Evolutionary conservation across 1,140 invertebrate genomes (phyloP).

Genomic region (Tetramorium parvispinum): DNA sequence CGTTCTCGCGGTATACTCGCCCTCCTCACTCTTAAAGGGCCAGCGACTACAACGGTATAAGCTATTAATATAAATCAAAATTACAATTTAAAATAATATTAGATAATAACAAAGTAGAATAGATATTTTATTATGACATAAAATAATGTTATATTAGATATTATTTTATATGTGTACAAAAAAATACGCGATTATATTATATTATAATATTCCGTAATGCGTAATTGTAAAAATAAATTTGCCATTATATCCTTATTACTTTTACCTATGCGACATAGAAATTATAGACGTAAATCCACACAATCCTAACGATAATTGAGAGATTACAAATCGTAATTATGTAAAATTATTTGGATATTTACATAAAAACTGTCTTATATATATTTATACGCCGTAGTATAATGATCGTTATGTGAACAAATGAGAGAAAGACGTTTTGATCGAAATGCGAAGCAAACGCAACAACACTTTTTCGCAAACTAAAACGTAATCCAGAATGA

Average conservation of each 20-base stretch:
- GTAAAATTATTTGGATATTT: not conserved
- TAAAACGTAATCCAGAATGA: constrained; percentile 33
- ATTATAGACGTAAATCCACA: not conserved
- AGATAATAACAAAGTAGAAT: not conserved
- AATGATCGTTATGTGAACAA: not conserved
- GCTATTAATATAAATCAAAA: constrained; percentile 42
- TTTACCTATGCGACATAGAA: not conserved
- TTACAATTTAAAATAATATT: not conserved
- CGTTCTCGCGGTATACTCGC: constrained; percentile 77
- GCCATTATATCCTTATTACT: not conserved
- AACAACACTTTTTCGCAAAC: constrained; percentile 55
- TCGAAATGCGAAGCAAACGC: not conserved
- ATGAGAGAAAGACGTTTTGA: not conserved
- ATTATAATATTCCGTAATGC: not conserved
- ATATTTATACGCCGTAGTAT: not conserved
- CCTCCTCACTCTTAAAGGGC: constrained; percentile 81
- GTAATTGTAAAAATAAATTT: not conserved
- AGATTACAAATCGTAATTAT: not conserved
- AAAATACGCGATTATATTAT: not conserved
- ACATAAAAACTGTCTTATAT: not conserved
- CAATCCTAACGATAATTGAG: not conserved
- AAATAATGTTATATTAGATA: not conserved
- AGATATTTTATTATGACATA: not conserved
- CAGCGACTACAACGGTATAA: constrained; percentile 80
- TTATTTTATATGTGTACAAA: not conserved